Evolutionary conservation across 2,113 vertebrate species (phyloP).

Genomic region (Lampris megalopsis): DNA sequence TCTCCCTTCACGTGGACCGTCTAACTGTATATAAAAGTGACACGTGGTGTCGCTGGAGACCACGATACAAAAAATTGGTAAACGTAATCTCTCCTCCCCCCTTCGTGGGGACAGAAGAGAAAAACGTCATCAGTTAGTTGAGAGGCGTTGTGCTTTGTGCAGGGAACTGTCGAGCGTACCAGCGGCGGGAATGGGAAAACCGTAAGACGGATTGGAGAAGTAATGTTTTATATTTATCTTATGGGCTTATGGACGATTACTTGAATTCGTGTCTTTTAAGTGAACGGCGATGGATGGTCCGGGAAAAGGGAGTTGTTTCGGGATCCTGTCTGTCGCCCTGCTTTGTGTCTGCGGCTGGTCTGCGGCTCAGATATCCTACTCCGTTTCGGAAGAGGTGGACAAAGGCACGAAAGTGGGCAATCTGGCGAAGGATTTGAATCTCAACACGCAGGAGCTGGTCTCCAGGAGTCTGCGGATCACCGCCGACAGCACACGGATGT

Average conservation of each 20-base stretch:
- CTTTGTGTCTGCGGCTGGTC: slow-evolving; percentile 70
- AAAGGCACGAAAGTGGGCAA: slow-evolving; percentile 80
- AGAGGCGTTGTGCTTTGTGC: slow-evolving; percentile 52
- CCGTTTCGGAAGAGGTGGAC: slow-evolving; percentile 78
- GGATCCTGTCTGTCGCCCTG: slow-evolving; percentile 46
- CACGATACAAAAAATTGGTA: slow-evolving; percentile 21
- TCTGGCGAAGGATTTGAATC: slow-evolving; percentile 79
- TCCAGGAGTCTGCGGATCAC: slow-evolving; percentile 76
- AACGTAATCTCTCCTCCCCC: slow-evolving; percentile 39
- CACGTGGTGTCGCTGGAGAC: slow-evolving; percentile 78
- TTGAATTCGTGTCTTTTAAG: background rate
- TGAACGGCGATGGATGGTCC: slow-evolving; percentile 54
- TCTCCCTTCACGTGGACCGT: background rate
- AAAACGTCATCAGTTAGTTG: slow-evolving; percentile 58
- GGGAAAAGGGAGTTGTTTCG: slow-evolving; percentile 30
- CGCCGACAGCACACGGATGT: slow-evolving; percentile 71
- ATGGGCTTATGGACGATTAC: background rate
- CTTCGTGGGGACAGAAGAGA: slow-evolving; percentile 2
- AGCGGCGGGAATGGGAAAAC: background rate
- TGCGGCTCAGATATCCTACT: slow-evolving; percentile 75
- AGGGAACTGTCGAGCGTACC: slow-evolving; percentile 6
- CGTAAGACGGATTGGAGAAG: background rate
- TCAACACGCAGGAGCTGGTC: slow-evolving; percentile 70
- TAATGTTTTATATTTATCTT: background rate
- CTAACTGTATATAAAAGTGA: background rate